phyloP scores from a whole-genome alignment of 2,888 invertebrate genomes.

The Agrilus mali region DNA sequence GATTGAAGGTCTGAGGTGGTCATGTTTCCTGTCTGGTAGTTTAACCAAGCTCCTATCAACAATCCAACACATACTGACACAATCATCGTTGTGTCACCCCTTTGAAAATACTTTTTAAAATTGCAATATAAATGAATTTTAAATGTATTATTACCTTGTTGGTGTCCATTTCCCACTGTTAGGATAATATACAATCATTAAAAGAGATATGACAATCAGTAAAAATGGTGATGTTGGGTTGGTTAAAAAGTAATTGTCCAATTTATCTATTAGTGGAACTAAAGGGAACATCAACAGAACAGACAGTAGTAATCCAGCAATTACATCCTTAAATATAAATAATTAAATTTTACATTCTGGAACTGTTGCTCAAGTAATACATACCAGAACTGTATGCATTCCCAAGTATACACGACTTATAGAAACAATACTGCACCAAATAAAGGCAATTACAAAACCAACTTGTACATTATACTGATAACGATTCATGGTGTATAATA shows the following conservation, averaged over 20 bases:
- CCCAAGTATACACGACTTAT: slow-evolving; percentile 80
- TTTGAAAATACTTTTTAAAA: slow-evolving; percentile 30
- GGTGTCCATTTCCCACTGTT: slow-evolving; percentile 80
- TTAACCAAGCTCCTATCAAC: slow-evolving; percentile 69
- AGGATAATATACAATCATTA: slow-evolving; percentile 67
- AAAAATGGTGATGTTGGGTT: slow-evolving; percentile 50
- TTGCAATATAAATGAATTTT: not conserved
- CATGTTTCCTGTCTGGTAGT: slow-evolving; percentile 67
- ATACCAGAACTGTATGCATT: slow-evolving; percentile 84
- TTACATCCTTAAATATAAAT: slow-evolving; percentile 55
- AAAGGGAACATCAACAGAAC: slow-evolving; percentile 54
- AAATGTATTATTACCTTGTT: slow-evolving; percentile 52
- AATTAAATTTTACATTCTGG: not conserved
- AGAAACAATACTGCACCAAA: slow-evolving; percentile 69
- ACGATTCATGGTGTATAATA: slow-evolving; percentile 67
- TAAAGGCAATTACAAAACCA: slow-evolving; percentile 45
- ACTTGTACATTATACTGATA: slow-evolving; percentile 57
- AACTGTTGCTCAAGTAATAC: slow-evolving; percentile 28
- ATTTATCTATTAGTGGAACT: slow-evolving; percentile 59
- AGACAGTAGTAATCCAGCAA: slow-evolving; percentile 64
- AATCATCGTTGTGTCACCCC: slow-evolving; percentile 84
- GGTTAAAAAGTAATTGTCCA: slow-evolving; percentile 62
- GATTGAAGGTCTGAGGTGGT: slow-evolving; percentile 40
- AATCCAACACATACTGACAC: slow-evolving; percentile 72
- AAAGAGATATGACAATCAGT: slow-evolving; percentile 49